A percentile compares a stretch with the other conserved stretches of the same genome.
Evolutionary conservation across 2,888 invertebrate genomes (phyloP).

Genomic region (Thecocarcelia acutangulata): DNA sequence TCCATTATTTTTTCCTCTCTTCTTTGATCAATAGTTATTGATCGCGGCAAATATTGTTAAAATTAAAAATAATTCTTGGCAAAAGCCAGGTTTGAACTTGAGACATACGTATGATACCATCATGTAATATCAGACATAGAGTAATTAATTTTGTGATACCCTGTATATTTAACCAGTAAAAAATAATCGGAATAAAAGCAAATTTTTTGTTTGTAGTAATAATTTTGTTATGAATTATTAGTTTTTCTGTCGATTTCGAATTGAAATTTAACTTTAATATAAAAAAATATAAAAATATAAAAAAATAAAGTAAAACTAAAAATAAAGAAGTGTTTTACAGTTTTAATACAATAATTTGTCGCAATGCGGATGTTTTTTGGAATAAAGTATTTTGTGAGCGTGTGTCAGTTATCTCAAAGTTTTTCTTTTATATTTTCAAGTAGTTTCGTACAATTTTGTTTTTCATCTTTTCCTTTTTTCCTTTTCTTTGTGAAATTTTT

Average conservation of each 20-base stretch:
- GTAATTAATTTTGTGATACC: too few relatives aligned
- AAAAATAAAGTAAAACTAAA: constrained; percentile 59
- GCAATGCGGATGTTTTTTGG: constrained; percentile 72
- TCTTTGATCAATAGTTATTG: too few relatives aligned
- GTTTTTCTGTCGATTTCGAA: constrained; percentile 26
- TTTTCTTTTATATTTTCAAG: constrained; percentile 43
- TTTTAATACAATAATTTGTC: constrained; percentile 73
- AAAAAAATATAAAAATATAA: too few relatives aligned
- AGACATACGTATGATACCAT: too few relatives aligned
- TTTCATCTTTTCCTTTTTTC: too few relatives aligned
- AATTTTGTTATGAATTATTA: constrained; percentile 15
- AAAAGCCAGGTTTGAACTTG: too few relatives aligned
- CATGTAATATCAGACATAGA: too few relatives aligned
- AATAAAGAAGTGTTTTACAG: constrained; percentile 47
- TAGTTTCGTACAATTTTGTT: constrained; percentile 34
- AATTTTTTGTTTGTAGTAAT: constrained; percentile 24
- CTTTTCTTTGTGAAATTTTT: constrained; percentile 10
- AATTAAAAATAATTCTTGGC: too few relatives aligned
- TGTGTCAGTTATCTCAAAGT: constrained; percentile 23
- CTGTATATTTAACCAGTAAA: too few relatives aligned
- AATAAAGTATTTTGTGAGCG: constrained; percentile 42
- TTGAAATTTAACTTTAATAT: constrained; percentile 56
- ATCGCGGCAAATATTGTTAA: too few relatives aligned
- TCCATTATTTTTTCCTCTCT: too few relatives aligned
- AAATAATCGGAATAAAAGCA: not conserved